These are phyloP conservation scores for Gallinago undulata DNA, from an alignment of 2,113 vertebrate species.

Conservation along the genomic window DNA sequence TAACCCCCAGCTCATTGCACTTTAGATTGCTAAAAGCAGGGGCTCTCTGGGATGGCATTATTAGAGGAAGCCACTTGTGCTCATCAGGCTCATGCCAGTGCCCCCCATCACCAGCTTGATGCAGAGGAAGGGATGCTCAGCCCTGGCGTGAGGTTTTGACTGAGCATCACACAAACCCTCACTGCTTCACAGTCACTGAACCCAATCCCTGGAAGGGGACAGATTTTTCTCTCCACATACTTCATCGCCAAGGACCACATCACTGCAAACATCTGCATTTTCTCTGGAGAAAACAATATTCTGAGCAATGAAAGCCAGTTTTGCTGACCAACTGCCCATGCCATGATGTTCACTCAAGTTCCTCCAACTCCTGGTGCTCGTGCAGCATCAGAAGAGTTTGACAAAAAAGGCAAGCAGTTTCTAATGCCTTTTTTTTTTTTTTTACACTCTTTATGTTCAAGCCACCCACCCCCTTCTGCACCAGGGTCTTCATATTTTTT, in stretches of 20 bases:
- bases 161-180: background rate
- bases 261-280: rapidly evolving
- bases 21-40: rapidly evolving
- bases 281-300: rapidly evolving
- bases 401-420: background rate
- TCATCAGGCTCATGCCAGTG: rapidly evolving
- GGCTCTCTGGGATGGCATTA: background rate
- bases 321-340: background rate
- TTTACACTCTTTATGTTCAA: too few species aligned
- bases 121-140: too few species aligned
- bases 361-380: background rate
- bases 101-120: rapidly evolving
- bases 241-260: background rate
- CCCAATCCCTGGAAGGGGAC: rapidly evolving
- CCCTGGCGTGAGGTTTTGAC: rapidly evolving
- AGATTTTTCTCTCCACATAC: background rate
- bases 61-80: background rate
- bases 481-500: too few species aligned
- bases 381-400: too few species aligned
- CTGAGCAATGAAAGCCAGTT: rapidly evolving
- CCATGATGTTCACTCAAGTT: background rate
- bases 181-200: rapidly evolving
- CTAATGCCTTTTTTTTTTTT: background rate
- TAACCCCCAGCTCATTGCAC: rapidly evolving
- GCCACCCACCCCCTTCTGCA: too few species aligned